These are phyloP conservation scores for Heterotis niloticus DNA, from an alignment of 2,113 vertebrate species.

Conservation along the genomic window DNA sequence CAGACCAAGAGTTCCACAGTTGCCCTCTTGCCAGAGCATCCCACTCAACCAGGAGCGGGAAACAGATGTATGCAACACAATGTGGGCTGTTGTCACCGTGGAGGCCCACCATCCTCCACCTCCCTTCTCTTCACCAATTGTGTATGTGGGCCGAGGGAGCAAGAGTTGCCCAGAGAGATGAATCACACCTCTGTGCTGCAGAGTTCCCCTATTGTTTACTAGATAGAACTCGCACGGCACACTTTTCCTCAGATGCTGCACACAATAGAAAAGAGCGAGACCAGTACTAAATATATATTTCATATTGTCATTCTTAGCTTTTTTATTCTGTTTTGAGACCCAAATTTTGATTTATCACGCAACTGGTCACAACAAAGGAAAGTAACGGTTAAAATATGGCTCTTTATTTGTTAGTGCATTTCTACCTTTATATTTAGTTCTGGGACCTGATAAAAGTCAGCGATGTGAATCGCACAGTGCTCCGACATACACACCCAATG, in stretches of 20 bases:
- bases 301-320: conserved; percentile 58
- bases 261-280: conserved; percentile 61
- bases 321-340: conserved; percentile 1
- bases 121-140: conserved; percentile 61
- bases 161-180: conserved; percentile 58
- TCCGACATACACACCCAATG: conserved; percentile 51
- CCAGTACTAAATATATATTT: conserved; percentile 43
- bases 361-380: conserved; percentile 1
- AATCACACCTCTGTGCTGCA: conserved; percentile 32
- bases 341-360: conserved; percentile 9
- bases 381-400: neutral
- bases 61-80: conserved; percentile 77
- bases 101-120: conserved; percentile 54
- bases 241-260: conserved; percentile 51
- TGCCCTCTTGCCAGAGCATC: conserved; percentile 42
- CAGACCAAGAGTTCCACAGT: neutral
- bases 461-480: conserved; percentile 39
- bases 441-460: conserved; percentile 52
- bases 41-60: conserved; percentile 67
- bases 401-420: conserved; percentile 24
- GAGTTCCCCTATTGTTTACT: conserved; percentile 58
- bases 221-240: conserved; percentile 47
- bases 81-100: conserved; percentile 69
- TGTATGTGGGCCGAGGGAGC: conserved; percentile 64
- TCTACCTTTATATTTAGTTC: conserved; percentile 50